phyloP scores from a whole-genome alignment of 2,797 vertebrate genomes.

The Pangasius macronema region DNA sequence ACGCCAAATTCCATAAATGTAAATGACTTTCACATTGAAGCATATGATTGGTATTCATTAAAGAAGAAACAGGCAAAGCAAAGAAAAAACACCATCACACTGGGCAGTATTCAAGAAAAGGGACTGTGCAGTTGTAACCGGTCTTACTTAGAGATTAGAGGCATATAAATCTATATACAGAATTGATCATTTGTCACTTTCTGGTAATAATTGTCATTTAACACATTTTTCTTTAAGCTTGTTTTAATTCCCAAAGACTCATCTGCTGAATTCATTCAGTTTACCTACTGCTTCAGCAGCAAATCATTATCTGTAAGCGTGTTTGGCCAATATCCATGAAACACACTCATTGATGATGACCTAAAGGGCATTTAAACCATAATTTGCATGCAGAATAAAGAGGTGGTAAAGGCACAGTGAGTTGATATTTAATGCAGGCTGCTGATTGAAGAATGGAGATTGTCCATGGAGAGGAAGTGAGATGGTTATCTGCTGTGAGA shows the following conservation, averaged over 20 bases:
- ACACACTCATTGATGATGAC: background rate
- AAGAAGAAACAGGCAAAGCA: background rate
- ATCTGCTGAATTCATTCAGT: background rate
- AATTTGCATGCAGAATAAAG: constrained; percentile 57
- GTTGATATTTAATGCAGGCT: constrained; percentile 42
- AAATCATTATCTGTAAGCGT: background rate
- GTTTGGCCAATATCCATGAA: constrained; percentile 7
- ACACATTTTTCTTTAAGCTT: constrained; percentile 5
- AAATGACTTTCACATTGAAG: background rate
- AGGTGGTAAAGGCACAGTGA: constrained; percentile 35
- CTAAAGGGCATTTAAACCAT: constrained; percentile 46
- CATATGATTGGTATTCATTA: background rate
- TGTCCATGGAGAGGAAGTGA: constrained; percentile 61
- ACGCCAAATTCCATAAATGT: background rate
- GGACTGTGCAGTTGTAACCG: background rate
- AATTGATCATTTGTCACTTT: background rate
- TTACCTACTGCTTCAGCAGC: background rate
- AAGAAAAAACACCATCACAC: background rate
- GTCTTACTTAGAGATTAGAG: background rate
- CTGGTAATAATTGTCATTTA: background rate
- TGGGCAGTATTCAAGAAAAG: background rate
- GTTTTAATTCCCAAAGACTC: background rate
- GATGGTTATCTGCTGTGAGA: constrained; percentile 62
- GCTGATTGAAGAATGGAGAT: constrained; percentile 60
- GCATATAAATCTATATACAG: background rate